A percentile compares a stretch with the other conserved stretches of the same genome.
Conservation (phyloP, 2,113 vertebrate species). For the Rhinolophus ferrumequinum region DNA sequence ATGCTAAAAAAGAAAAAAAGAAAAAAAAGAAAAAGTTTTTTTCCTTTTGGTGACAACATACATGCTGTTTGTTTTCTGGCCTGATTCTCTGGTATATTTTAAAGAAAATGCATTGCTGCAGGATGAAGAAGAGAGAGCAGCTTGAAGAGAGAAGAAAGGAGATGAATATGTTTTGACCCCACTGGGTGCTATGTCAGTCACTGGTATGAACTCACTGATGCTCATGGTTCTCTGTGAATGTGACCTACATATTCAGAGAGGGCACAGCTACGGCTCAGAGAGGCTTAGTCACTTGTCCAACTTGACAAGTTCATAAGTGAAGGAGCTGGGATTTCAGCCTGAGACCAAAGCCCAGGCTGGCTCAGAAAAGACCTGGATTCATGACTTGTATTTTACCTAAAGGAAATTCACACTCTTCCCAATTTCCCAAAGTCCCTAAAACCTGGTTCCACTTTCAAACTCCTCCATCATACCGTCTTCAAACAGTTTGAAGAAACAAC, state of each 20-base stretch:
- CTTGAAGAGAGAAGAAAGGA: background rate
- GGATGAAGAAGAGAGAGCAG: background rate
- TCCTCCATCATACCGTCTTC: background rate
- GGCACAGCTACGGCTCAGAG: background rate
- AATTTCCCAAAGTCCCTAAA: background rate
- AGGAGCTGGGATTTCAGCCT: background rate
- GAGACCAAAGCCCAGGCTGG: background rate
- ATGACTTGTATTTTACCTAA: background rate
- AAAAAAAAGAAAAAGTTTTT: background rate
- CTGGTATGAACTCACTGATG: background rate
- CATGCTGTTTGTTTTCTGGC: background rate
- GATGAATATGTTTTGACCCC: background rate
- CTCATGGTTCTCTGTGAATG: background rate
- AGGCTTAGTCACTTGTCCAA: background rate
- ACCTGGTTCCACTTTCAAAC: background rate
- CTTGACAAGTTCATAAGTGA: background rate
- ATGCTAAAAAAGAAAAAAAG: background rate
- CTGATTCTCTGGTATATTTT: slow-evolving; percentile 14
- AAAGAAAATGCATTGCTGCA: background rate
- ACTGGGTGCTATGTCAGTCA: background rate
- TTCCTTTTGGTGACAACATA: background rate
- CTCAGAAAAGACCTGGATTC: background rate
- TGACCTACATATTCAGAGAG: background rate
- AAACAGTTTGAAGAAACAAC: background rate
- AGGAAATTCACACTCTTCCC: background rate